These are phyloP conservation scores for Ctenomys sociabilis DNA, from an alignment of 2,113 vertebrate species.

Conservation along the genomic window DNA sequence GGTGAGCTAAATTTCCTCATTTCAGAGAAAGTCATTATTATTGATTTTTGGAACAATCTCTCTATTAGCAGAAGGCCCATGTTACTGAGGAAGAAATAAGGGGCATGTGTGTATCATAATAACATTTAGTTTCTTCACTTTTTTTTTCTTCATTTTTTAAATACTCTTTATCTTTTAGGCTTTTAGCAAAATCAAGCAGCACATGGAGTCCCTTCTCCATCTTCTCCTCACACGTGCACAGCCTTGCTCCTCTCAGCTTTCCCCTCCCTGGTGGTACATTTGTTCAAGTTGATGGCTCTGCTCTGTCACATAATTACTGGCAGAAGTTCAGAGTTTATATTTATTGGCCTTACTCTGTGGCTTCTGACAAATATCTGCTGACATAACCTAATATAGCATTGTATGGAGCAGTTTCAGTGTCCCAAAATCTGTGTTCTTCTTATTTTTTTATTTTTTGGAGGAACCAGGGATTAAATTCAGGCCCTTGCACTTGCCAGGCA, in stretches of 20 bases:
- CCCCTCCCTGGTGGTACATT: background rate
- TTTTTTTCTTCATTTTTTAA: background rate
- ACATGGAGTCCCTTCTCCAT: background rate
- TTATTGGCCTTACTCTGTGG: background rate
- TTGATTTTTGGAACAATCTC: conserved; percentile 46
- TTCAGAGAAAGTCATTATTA: conserved; percentile 59
- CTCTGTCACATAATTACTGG: background rate
- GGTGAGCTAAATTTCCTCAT: conserved; percentile 47
- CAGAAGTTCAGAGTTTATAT: background rate
- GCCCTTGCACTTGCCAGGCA: no score
- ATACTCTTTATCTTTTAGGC: background rate
- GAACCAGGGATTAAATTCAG: no score
- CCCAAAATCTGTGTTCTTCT: background rate
- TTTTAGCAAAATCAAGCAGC: conserved; percentile 21
- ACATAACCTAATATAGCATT: background rate
- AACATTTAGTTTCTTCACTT: conserved; percentile 40
- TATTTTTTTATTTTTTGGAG: background rate
- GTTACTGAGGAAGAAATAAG: background rate
- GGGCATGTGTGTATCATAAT: background rate
- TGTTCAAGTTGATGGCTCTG: background rate
- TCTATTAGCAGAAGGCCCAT: conserved; percentile 32
- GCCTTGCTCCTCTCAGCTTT: background rate
- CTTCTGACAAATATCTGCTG: background rate
- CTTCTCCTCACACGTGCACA: background rate
- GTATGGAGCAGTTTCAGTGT: background rate